These are phyloP conservation scores for Cantharis rustica DNA, from an alignment of 2,888 invertebrate genomes.

Conservation along the genomic window DNA sequence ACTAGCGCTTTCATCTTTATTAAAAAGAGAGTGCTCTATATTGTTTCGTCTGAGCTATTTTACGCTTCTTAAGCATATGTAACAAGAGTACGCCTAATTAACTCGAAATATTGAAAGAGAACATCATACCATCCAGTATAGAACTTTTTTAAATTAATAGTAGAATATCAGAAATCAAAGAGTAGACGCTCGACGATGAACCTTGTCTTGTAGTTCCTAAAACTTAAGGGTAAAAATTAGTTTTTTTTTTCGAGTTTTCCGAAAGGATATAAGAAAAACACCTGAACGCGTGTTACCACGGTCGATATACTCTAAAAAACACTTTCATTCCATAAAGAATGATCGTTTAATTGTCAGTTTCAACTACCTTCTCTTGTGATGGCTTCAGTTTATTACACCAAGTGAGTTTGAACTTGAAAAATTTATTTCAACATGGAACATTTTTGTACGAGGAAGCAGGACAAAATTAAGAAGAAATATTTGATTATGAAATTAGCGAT, in stretches of 20 bases:
- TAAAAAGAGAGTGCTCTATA: background rate
- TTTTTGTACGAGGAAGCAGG: background rate
- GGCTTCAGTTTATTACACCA: background rate
- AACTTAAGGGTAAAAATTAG: background rate
- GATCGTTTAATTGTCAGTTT: background rate
- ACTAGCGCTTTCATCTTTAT: slow-evolving; percentile 7
- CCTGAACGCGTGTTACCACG: background rate
- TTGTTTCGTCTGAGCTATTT: slow-evolving; percentile 4
- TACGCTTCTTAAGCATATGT: slow-evolving; percentile 12
- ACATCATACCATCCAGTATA: background rate
- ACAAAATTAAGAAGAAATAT: slow-evolving; percentile 28
- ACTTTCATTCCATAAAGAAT: background rate
- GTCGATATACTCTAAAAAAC: background rate
- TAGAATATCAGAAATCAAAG: background rate
- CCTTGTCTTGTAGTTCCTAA: background rate
- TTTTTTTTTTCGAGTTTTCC: background rate
- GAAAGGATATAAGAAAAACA: background rate
- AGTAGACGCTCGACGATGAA: background rate
- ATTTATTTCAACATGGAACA: background rate
- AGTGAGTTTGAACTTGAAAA: background rate
- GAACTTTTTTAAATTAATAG: background rate
- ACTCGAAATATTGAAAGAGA: background rate
- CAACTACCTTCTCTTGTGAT: background rate
- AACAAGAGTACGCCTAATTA: slow-evolving; percentile 10
- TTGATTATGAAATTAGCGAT: slow-evolving; percentile 31